Evolutionary conservation across 2,888 invertebrate genomes (phyloP), one percentile per base, ranked within the genome.

Genomic region (Spisula subtruncata): DNA sequence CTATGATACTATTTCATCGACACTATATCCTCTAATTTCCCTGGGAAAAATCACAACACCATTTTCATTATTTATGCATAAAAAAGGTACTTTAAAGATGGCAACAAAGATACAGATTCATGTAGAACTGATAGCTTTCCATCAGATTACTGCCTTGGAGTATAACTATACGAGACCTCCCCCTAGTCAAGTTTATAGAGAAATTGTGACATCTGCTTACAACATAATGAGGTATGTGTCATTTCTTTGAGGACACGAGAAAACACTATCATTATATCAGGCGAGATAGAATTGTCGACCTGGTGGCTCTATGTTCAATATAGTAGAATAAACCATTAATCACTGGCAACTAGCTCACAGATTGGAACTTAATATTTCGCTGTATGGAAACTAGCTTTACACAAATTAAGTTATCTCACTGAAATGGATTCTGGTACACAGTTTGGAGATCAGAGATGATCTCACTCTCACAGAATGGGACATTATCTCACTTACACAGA

Each of bases 61-160:
- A 25, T 66, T 66, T 66, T 66, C 25, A 66, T 10, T 66, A 66
- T 66, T 66, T 66, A 66, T 25, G 60, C 25, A 25, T 25, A 25
- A 10, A 25, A 66, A 41, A 4, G 0, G 25, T 25, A 25, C n/a
- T 25, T 25, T 25, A 66, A 25, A 41, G 10, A 66, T n/a, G n/a
- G 6, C 25, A 25, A 25, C n/a, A 66, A 25, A 25, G 60, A 25
- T n/a, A n/a, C 25, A 10, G 0, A 5, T 25, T 66, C 60, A 66
- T 66, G 60, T 66, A 10, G 0, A 66, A n/a, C 12, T n/a, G 60
- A 66, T 25, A 66, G 18, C n/a, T 4, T 25, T 25, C 25, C 25
- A n/a, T 25, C 60, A 10, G 25, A 66, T 66, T 66, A 66, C 60
- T 66, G 60, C 60, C 60, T 66, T 66, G 60, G 60, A 66, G 60